Evolutionary conservation across 2,888 invertebrate species (phyloP).

Genomic region (Cantharis nigra): DNA sequence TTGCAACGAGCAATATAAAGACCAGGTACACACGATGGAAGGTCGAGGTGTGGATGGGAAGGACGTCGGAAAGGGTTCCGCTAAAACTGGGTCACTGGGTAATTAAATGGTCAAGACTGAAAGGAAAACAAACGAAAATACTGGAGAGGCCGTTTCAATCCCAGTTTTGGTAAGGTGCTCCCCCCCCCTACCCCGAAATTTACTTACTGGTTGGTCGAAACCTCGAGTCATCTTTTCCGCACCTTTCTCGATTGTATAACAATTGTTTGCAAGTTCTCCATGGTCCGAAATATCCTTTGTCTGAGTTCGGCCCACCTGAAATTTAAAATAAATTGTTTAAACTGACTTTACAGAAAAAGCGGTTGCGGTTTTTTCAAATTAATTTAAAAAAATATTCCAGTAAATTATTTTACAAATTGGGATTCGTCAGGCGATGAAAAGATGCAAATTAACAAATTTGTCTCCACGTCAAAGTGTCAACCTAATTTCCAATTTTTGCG

Average conservation of each 20-base stretch:
- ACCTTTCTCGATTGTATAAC: constrained; percentile 81
- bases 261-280: constrained; percentile 85
- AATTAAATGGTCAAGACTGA: not conserved
- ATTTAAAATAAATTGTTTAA: constrained; percentile 37
- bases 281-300: constrained; percentile 85
- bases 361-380: not conserved
- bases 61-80: not conserved
- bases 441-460: not conserved
- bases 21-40: not conserved
- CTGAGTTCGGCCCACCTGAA: constrained; percentile 69
- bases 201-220: constrained; percentile 79
- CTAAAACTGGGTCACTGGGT: not conserved
- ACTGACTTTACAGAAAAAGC: too few species aligned
- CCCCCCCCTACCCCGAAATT: not conserved
- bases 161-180: too few species aligned
- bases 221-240: constrained; percentile 73
- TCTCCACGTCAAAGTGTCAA: not conserved
- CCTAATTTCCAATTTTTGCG: not conserved
- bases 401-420: not conserved
- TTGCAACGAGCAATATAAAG: not conserved
- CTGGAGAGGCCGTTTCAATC: too few species aligned
- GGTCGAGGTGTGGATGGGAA: not conserved
- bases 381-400: not conserved
- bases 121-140: not conserved
- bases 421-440: not conserved